phyloP scores from a whole-genome alignment of 2,797 vertebrate genomes.

The Sciurus vulgaris region DNA sequence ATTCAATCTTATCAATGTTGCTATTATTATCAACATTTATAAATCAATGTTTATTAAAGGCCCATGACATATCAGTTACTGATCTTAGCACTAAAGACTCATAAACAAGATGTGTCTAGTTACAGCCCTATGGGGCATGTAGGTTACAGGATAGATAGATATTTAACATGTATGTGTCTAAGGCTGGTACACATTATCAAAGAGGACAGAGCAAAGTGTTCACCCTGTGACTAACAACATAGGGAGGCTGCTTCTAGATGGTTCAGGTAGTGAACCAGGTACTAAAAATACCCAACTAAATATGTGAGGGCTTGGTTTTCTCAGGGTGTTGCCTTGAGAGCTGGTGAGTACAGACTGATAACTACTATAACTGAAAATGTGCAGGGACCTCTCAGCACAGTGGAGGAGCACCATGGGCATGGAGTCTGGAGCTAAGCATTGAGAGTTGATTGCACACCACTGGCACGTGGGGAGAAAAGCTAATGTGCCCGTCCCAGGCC shows the following conservation, averaged over 20 bases:
- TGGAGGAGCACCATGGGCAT: fast-evolving
- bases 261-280: neutral
- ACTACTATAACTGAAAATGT: fast-evolving
- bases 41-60: neutral
- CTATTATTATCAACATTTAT: too few species aligned
- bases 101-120: neutral
- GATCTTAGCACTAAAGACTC: neutral
- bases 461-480: neutral
- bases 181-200: neutral
- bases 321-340: fast-evolving
- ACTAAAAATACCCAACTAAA: neutral
- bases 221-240: neutral
- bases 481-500: neutral
- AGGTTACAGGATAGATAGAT: neutral
- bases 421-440: neutral
- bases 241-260: neutral
- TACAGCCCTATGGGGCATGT: neutral
- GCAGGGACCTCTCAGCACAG: neutral
- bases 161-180: neutral
- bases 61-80: neutral
- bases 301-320: neutral
- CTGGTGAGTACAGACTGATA: too few species aligned
- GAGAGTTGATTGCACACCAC: too few species aligned
- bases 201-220: neutral
- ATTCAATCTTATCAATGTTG: neutral